These are phyloP conservation scores for Heliopora coerulea DNA, from an alignment of 92 coral and sea anemone genomes.

Conservation along the genomic window DNA sequence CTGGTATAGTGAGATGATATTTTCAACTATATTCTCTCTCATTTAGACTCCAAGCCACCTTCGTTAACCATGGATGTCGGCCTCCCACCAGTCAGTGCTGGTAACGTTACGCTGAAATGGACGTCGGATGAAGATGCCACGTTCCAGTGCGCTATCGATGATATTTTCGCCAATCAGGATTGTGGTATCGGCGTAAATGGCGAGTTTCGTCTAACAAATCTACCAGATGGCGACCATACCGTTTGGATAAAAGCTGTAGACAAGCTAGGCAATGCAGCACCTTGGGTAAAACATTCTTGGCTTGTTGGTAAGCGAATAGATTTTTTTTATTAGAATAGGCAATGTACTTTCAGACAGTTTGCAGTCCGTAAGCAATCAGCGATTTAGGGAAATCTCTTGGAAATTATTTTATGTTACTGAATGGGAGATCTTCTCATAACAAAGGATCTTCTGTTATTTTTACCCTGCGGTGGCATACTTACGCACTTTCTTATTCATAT, in stretches of 20 bases:
- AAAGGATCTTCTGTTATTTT: no score
- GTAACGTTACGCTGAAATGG: conserved; percentile 61
- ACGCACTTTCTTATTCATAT: no score
- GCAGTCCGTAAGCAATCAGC: no score
- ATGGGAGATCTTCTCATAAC: no score
- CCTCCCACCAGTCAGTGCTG: conserved; percentile 55
- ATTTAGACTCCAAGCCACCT: conserved; percentile 66
- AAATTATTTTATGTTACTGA: no score
- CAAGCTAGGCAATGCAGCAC: conserved; percentile 73
- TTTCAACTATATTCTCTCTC: no score
- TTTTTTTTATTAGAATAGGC: no score
- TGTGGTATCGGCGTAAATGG: conserved; percentile 46
- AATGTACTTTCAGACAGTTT: no score
- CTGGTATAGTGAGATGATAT: no score
- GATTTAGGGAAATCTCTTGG: no score
- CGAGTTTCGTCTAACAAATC: conserved; percentile 58
- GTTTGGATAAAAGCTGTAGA: conserved; percentile 73
- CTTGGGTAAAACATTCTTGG: conserved; percentile 76
- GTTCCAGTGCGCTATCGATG: conserved; percentile 66
- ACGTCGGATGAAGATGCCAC: conserved; percentile 58
- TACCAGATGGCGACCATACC: conserved; percentile 67
- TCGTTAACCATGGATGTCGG: conserved; percentile 50
- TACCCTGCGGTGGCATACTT: no score
- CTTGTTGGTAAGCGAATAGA: conserved; percentile 63
- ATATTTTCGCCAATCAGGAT: conserved; percentile 46